These are phyloP conservation scores for Rynchops niger DNA, from an alignment of 2,113 vertebrate genomes.

Conservation along the genomic window DNA sequence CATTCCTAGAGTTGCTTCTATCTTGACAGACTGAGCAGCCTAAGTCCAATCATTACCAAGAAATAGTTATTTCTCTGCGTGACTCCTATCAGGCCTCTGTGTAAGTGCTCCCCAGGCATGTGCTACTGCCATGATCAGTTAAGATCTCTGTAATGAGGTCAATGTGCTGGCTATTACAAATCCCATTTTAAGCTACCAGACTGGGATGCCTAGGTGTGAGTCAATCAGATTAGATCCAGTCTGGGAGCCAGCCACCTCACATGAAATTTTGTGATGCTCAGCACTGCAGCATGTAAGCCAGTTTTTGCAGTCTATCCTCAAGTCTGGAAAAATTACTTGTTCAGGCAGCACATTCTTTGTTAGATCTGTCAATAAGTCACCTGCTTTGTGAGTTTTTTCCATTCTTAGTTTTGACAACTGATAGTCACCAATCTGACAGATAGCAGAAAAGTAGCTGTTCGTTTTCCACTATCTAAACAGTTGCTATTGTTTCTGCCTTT, in stretches of 20 bases:
- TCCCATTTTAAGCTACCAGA: not conserved
- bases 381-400: not conserved
- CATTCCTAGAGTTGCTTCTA: not conserved
- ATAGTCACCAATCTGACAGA: not conserved
- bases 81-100: not conserved
- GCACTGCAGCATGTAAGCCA: not conserved
- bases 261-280: not conserved
- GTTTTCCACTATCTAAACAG: slow-evolving; percentile 33
- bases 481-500: slow-evolving; percentile 22
- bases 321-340: not conserved
- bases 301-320: not conserved
- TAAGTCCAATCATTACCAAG: not conserved
- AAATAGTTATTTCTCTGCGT: not conserved
- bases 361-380: not conserved
- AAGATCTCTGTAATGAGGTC: not conserved
- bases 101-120: not conserved
- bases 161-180: not conserved
- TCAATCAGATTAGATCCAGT: not conserved
- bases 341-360: not conserved
- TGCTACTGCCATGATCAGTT: not conserved
- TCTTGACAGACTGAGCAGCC: not conserved
- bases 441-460: not conserved
- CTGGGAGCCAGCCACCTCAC: not conserved
- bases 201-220: not conserved
- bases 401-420: not conserved